Conservation (phyloP, 2,888 invertebrate genomes). For the Kryphioiulus occultus region DNA sequence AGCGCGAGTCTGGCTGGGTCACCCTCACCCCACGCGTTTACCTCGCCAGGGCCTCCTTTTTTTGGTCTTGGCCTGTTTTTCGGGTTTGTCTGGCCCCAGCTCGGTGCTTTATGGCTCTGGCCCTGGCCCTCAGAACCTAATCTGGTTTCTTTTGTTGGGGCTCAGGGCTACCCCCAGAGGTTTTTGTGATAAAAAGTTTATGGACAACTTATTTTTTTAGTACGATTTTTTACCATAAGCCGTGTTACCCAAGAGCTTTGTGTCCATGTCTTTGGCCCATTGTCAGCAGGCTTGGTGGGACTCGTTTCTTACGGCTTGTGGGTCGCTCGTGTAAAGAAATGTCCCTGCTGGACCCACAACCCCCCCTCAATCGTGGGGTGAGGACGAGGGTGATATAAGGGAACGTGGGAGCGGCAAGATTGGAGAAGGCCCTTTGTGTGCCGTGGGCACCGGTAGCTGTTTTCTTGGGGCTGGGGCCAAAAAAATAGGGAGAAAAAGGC, state of each 20-base stretch:
- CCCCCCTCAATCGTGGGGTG: background rate
- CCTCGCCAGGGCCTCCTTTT: background rate
- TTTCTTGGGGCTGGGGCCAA: background rate
- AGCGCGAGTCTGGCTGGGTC: background rate
- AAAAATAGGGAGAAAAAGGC: background rate
- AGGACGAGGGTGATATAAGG: background rate
- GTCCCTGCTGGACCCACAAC: background rate
- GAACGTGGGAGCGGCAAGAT: constrained; percentile 27
- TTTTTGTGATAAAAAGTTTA: background rate
- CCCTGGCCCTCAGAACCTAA: background rate
- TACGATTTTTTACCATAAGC: background rate
- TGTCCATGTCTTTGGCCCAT: background rate
- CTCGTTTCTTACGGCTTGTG: background rate
- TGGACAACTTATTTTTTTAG: background rate
- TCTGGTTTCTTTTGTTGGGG: constrained; percentile 15
- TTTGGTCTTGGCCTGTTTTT: background rate
- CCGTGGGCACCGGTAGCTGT: constrained; percentile 12
- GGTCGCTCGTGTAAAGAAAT: constrained; percentile 4
- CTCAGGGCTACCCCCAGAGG: background rate
- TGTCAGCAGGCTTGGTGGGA: background rate
- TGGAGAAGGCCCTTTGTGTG: background rate
- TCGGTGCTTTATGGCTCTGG: background rate
- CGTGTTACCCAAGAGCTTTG: background rate
- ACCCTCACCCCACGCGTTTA: constrained; percentile 2
- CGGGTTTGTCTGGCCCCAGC: background rate